A percentile compares a stretch with the other conserved stretches of the same genome.
These are phyloP conservation scores for Drosophila santomea DNA, from an alignment of 1,140 invertebrate species.

Conservation along the genomic window DNA sequence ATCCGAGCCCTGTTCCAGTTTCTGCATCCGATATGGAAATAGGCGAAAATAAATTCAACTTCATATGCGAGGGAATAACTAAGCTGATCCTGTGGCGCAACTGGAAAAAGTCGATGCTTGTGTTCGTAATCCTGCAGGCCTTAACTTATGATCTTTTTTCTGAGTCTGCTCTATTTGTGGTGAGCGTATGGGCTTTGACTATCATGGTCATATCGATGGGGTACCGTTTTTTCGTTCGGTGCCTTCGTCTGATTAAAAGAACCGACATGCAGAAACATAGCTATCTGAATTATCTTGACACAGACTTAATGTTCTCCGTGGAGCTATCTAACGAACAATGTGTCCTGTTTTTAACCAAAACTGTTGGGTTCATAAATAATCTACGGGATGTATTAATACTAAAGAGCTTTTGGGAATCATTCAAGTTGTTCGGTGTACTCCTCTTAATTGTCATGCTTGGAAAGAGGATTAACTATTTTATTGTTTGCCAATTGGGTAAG, in stretches of 20 bases:
- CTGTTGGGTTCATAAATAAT: not conserved
- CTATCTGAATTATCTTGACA: slow-evolving; percentile 12
- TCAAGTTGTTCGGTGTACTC: slow-evolving; percentile 4
- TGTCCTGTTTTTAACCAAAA: not conserved
- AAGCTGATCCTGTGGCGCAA: slow-evolving; percentile 36
- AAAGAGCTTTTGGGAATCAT: not conserved
- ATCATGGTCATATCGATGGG: not conserved
- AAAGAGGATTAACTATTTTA: not conserved
- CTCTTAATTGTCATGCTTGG: not conserved
- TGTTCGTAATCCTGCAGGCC: slow-evolving; percentile 5
- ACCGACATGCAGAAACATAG: not conserved
- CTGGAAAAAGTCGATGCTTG: slow-evolving; percentile 11
- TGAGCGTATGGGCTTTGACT: slow-evolving; percentile 7
- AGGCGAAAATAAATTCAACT: not conserved
- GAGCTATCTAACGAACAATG: not conserved
- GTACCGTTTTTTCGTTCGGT: slow-evolving; percentile 15
- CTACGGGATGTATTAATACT: slow-evolving; percentile 2
- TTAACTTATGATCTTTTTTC: slow-evolving; percentile 8
- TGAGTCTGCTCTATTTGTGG: not conserved
- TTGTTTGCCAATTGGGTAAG: slow-evolving; percentile 11
- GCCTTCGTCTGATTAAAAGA: not conserved
- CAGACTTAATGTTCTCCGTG: slow-evolving; percentile 10
- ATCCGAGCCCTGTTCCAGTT: too few species aligned
- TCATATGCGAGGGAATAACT: slow-evolving; percentile 4
- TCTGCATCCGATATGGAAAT: not conserved